phyloP scores from a whole-genome alignment of 2,113 vertebrate species.

The Pterocles orientalis region DNA sequence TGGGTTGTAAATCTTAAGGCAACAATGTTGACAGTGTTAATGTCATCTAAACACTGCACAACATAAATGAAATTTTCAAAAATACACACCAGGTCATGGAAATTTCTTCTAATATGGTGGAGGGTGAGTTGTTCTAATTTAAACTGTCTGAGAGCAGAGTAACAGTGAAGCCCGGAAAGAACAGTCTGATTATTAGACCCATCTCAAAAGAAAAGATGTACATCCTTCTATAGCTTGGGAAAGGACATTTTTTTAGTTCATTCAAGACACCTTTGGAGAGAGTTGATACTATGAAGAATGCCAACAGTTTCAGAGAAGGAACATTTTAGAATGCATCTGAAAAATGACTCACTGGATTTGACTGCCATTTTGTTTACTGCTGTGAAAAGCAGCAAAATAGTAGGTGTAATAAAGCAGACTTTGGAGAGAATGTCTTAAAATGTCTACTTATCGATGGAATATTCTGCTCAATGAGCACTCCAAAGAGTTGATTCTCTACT shows the following conservation, averaged over 20 bases:
- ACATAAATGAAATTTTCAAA: neutral
- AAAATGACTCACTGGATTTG: neutral
- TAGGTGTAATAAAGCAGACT: neutral
- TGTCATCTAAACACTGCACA: neutral
- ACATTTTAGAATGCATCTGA: neutral
- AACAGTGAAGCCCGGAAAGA: neutral
- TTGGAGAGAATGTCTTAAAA: neutral
- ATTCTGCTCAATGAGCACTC: neutral
- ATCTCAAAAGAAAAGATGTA: neutral
- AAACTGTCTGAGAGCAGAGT: neutral
- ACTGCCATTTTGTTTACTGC: conserved; percentile 57
- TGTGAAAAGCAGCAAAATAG: neutral
- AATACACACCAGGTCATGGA: neutral
- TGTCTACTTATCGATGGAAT: neutral
- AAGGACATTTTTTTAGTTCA: neutral
- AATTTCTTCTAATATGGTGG: neutral
- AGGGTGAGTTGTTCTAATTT: neutral
- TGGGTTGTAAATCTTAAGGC: neutral
- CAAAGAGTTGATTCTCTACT: neutral
- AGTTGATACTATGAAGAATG: neutral
- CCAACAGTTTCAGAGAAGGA: neutral
- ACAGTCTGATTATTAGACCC: neutral
- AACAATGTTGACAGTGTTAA: neutral
- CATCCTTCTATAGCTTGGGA: neutral
- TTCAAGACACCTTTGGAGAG: neutral